Evolutionary conservation across 92 coral and sea anemone species (phyloP), one percentile per base, ranked within the genome.

Genomic region (Chrysogorgia sp.): DNA sequence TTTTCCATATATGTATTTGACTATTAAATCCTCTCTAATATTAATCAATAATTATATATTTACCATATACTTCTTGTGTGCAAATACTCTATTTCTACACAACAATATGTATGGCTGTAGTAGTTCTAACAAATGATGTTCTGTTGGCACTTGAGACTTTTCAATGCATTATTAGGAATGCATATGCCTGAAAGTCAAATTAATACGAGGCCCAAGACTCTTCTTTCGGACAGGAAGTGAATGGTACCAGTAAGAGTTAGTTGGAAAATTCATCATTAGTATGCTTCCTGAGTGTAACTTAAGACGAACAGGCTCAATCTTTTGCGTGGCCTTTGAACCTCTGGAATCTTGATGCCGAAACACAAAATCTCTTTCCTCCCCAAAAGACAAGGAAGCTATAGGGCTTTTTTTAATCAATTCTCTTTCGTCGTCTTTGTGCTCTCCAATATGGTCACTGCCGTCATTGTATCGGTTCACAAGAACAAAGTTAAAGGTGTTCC

Each of bases 391-490:
- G 1, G 96, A 90, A 19, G 96, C 96, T 37, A 90, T 90, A 19
- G 90, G 82, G 58, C 90, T 86, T 40, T 63, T 70, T 20, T 41
- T 45, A n/a, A 85, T 85, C 34, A 90, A 87, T 55, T 88, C 92
- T 43, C 62, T 59, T 21, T 90, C 96, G 23, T 90, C 92, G 71
- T 90, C 96, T 62, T 89, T 81, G 69, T 90, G 96, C 33, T 90
- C 96, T 15, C 96, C 96, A 53, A 90, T 90, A 59, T 90, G 92
- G 79, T 90, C 96, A 58, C 58, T 79, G 7, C 96, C 96, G 59
- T 90, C 96, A 20, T 90, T 88, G 64, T 90, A 90, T 12, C 96
- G 87, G 72, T 90, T 90, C 31, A 90, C 90, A 55, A 90, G 90
- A 22, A 90, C 96, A 85, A 90, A 90, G 70, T 90, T 90, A 52